Percentiles rank a stretch among this genome's conserved stretches.
Evolutionary conservation across 2,113 vertebrate genomes (phyloP).

Genomic region (Talpa occidentalis): DNA sequence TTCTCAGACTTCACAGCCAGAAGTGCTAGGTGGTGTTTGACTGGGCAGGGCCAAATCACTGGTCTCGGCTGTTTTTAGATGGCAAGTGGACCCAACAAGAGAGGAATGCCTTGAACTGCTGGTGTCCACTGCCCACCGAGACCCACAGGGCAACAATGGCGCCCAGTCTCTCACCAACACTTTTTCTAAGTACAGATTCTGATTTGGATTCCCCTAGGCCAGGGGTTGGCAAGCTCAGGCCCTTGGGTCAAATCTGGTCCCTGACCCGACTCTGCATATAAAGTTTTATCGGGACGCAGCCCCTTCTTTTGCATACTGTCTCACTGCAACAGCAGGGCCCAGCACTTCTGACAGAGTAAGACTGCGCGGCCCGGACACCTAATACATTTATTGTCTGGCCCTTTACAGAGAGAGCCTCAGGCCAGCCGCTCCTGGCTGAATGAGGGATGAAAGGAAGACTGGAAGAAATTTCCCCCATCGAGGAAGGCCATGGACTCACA

Average conservation of each 20-base stretch:
- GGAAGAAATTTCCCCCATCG: neutral
- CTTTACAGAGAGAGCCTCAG: neutral
- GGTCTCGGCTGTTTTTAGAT: neutral
- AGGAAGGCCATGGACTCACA: neutral
- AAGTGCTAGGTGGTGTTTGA: neutral
- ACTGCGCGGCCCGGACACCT: neutral
- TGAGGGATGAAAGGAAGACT: neutral
- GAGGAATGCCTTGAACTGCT: neutral
- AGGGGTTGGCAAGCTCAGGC: neutral
- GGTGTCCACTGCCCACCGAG: neutral
- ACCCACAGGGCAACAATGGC: neutral
- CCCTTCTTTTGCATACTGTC: neutral
- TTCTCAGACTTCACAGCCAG: neutral
- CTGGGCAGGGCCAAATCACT: neutral
- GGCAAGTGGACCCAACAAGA: neutral
- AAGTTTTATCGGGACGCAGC: neutral
- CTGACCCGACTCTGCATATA: neutral
- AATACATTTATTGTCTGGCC: neutral
- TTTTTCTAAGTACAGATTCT: neutral
- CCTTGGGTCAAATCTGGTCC: neutral
- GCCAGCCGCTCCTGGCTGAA: neutral
- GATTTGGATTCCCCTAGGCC: neutral
- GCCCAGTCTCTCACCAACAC: neutral
- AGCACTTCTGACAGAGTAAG: neutral
- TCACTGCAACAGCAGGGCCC: neutral